Percentiles rank a stretch among this genome's conserved stretches.
phyloP scores from a whole-genome alignment of 2,888 invertebrate genomes.

The Nemotelus pantherinus region DNA sequence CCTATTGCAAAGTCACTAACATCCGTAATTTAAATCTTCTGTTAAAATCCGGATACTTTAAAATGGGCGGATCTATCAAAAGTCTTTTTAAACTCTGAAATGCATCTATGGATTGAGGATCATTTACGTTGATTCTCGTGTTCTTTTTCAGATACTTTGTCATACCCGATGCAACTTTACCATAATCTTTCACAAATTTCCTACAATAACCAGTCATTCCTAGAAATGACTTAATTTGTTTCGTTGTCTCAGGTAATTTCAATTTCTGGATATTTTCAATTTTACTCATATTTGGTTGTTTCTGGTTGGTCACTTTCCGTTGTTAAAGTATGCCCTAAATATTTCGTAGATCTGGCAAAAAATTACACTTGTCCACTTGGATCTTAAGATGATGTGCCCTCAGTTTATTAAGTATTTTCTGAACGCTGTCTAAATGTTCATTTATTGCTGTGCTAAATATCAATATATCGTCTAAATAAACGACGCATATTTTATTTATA shows the following conservation, averaged over 20 bases:
- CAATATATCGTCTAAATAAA: conserved; percentile 54
- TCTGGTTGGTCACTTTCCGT: conserved; percentile 23
- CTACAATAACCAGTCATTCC: conserved; percentile 7
- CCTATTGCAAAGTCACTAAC: neutral
- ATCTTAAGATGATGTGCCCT: conserved; percentile 52
- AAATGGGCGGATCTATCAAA: neutral
- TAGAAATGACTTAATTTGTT: conserved; percentile 44
- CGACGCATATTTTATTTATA: conserved; percentile 26
- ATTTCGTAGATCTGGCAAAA: conserved; percentile 50
- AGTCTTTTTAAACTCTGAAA: neutral
- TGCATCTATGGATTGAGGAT: conserved; percentile 4
- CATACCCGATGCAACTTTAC: conserved; percentile 22
- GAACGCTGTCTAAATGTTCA: conserved; percentile 53
- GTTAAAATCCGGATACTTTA: conserved; percentile 1
- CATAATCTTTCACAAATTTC: conserved; percentile 7
- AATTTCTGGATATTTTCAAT: conserved; percentile 13
- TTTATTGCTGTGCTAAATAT: conserved; percentile 53
- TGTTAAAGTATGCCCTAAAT: conserved; percentile 38
- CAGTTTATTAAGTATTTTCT: conserved; percentile 52
- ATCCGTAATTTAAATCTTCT: conserved; percentile 7
- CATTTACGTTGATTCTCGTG: conserved; percentile 17
- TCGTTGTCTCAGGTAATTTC: conserved; percentile 13
- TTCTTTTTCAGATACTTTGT: conserved; percentile 28
- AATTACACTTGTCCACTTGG: conserved; percentile 54
- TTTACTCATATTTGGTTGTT: conserved; percentile 30